Percentiles rank a stretch among this genome's conserved stretches.
Conservation (phyloP, 2,888 invertebrate species). For the Agrotis puta region DNA sequence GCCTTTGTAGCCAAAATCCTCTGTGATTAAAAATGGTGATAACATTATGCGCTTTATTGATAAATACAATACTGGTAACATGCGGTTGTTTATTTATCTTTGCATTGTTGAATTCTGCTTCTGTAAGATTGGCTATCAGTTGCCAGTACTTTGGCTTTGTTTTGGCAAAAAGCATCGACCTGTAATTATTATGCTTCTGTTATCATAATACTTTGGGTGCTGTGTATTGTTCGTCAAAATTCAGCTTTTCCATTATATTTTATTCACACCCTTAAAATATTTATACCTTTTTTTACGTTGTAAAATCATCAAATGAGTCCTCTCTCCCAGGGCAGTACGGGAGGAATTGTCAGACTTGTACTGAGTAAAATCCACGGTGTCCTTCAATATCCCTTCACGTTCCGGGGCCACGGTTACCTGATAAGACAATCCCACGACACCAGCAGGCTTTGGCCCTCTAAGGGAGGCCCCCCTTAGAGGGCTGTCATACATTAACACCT, state of each 20-base stretch:
- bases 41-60: constrained; percentile 21
- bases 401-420: too few species aligned
- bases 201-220: neutral
- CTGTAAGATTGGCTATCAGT: neutral
- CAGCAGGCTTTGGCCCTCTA: too few species aligned
- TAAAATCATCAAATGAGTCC: too few species aligned
- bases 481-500: too few species aligned
- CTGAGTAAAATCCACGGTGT: too few species aligned
- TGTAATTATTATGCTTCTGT: neutral
- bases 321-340: too few species aligned
- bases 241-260: neutral
- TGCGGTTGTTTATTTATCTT: constrained; percentile 16
- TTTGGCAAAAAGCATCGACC: neutral
- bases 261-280: too few species aligned
- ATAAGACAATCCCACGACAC: too few species aligned
- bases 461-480: too few species aligned
- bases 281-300: too few species aligned
- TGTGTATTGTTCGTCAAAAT: neutral
- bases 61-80: constrained; percentile 13
- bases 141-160: neutral
- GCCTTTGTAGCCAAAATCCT: neutral
- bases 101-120: neutral
- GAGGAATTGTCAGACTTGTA: too few species aligned
- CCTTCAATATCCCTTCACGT: too few species aligned
- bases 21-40: constrained; percentile 14